phyloP scores from a whole-genome alignment of 2,888 invertebrate species.

The Marasmarcha lunaedactyla region DNA sequence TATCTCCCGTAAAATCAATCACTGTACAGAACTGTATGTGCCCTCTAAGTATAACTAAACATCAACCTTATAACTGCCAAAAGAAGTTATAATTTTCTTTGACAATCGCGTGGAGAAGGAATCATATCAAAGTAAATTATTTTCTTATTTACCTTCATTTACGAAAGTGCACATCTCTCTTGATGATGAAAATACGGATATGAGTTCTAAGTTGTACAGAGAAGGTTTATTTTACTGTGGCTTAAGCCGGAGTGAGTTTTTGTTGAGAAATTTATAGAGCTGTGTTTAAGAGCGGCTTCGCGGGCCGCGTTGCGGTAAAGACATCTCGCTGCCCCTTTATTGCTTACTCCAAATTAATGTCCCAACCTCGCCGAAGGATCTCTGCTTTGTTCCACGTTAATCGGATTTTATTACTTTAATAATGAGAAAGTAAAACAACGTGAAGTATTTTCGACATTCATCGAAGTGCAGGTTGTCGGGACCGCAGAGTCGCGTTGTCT shows the following conservation, averaged over 20 bases:
- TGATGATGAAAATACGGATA: slow-evolving; percentile 19
- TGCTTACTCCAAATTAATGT: slow-evolving; percentile 67
- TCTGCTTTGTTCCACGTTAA: slow-evolving; percentile 57
- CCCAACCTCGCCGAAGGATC: slow-evolving; percentile 52
- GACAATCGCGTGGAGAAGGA: slow-evolving; percentile 32
- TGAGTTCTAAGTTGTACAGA: slow-evolving; percentile 27
- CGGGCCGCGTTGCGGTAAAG: slow-evolving; percentile 31
- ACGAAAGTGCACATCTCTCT: slow-evolving; percentile 45
- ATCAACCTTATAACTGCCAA: slow-evolving; percentile 26
- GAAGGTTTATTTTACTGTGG: slow-evolving; percentile 42
- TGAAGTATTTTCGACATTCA: slow-evolving; percentile 1
- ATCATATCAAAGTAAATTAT: slow-evolving; percentile 63
- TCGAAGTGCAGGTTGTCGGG: neutral
- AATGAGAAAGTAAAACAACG: slow-evolving; percentile 32
- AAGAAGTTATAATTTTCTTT: slow-evolving; percentile 35
- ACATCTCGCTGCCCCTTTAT: slow-evolving; percentile 61
- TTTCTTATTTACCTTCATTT: slow-evolving; percentile 49
- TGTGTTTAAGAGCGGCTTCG: slow-evolving; percentile 41
- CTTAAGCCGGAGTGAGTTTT: slow-evolving; percentile 31
- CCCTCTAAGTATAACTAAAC: slow-evolving; percentile 13
- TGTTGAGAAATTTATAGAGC: slow-evolving; percentile 59
- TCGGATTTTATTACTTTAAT: slow-evolving; percentile 53
- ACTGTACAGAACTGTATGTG: slow-evolving; percentile 30
- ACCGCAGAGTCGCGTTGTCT: slow-evolving; percentile 20
- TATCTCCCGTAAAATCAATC: slow-evolving; percentile 60